Base-by-base conservation (phyloP, 2,113 vertebrate species). In the Hypanus sabinus region DNA sequence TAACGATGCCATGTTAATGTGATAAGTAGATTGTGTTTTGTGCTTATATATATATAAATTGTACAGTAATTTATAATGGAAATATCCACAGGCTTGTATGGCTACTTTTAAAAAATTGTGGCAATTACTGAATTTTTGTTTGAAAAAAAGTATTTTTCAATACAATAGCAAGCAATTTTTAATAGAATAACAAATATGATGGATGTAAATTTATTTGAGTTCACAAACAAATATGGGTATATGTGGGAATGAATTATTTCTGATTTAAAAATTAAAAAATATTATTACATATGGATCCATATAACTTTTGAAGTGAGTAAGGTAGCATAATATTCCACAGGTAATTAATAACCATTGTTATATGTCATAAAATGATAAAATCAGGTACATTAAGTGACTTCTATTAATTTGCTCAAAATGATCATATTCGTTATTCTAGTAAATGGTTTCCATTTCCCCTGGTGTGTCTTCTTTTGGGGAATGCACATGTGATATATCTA, bases 291-390 rank as follows among this genome's bases (percentile, higher is more conserved):
- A 38, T 18, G 27, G 30, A 81, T 81, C 85, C 60, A 4, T 36
- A 33, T 91, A n/a, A n/a, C 30, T 68, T 36, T 92, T 16, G 38
- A 36, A 36, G 33, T 16, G 16, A 20, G 18, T 9, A 92, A 22
- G 38, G 0, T 83, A 46, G 16, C 14, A 22, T 83, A 18, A 3
- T 36, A 46, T 83, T 36, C 5, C 38, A 38, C 38, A 46, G 33
- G 14, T 38, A 38, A 92, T 70, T 70, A 71, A 24, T 71, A 92
- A 70, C 38, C n/a, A 70, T 70, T 9, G 10, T 55, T 12, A 55
- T 92, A n/a, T 9, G 70, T 11, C 62, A 71, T 70, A 68, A 92
- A 91, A 70, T n/a, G 30, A 70, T 92, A 92, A 92, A 92, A 92
- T 18, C 33, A 36, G 62, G 68, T 16, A 71, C 8, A 14, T 70